Conservation (phyloP, 2,797 vertebrate genomes). For the Periparus ater region DNA sequence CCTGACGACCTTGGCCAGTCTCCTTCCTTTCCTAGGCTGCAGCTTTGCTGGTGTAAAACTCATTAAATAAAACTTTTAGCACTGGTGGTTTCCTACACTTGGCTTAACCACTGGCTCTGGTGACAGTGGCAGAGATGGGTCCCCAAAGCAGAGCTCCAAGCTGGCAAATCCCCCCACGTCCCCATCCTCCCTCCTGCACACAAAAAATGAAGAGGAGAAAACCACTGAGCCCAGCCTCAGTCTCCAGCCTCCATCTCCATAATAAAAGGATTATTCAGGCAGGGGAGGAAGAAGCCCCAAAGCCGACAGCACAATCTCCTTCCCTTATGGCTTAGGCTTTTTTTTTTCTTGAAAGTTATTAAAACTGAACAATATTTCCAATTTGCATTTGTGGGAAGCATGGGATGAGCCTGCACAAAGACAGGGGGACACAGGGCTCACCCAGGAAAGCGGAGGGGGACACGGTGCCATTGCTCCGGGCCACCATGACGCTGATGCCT, state of each 20-base stretch:
- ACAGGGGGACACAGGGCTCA: slow-evolving; percentile 48
- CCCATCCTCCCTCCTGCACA: neutral
- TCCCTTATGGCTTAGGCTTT: neutral
- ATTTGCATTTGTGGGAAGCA: neutral
- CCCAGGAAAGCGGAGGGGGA: slow-evolving; percentile 97
- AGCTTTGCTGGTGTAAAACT: neutral
- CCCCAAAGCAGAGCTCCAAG: neutral
- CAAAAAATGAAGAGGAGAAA: neutral
- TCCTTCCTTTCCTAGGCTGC: neutral
- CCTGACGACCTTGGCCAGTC: neutral
- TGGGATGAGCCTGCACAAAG: neutral
- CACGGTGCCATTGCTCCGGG: slow-evolving; percentile 95
- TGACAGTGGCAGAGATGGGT: neutral
- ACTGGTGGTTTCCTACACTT: rapidly evolving
- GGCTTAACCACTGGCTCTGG: neutral
- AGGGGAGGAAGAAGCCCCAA: neutral
- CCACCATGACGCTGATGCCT: slow-evolving; percentile 97
- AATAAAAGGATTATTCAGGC: slow-evolving; percentile 45
- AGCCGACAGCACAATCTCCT: neutral
- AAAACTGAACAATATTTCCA: neutral
- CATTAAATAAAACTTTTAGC: neutral
- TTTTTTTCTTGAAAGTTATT: neutral
- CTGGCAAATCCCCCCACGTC: neutral
- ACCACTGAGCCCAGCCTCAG: neutral
- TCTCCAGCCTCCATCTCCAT: neutral